Evolutionary conservation across 1,140 invertebrate species (phyloP).

Genomic region (Nephotettix cincticeps): DNA sequence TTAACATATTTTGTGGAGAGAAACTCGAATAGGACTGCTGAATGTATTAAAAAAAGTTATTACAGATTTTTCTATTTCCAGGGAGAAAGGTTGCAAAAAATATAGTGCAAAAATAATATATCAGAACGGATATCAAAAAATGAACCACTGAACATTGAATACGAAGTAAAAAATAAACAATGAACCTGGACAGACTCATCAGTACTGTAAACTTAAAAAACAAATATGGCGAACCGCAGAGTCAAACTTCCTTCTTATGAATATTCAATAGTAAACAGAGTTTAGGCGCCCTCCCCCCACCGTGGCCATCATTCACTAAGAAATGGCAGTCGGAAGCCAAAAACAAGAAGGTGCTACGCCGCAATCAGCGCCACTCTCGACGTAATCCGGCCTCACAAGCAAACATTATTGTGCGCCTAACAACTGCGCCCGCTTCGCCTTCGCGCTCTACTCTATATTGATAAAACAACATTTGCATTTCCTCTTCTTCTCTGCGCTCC

Average conservation of each 20-base stretch:
- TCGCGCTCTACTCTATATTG: neutral
- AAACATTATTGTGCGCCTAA: conserved; percentile 21
- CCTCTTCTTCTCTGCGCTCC: conserved; percentile 7
- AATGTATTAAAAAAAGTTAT: no score
- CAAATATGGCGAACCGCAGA: conserved; percentile 22
- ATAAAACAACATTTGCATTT: conserved; percentile 19
- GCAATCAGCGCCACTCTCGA: neutral
- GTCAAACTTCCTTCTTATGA: conserved; percentile 19
- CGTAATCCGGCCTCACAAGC: conserved; percentile 9
- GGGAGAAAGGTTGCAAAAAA: no score
- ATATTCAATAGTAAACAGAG: conserved; percentile 26
- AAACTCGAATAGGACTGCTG: no score
- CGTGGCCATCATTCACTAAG: conserved; percentile 14
- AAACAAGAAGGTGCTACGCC: conserved; percentile 12
- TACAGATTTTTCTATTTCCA: no score
- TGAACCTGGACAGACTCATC: conserved; percentile 7
- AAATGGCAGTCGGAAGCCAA: conserved; percentile 15
- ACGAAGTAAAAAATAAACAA: conserved; percentile 9
- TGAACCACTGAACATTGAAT: no score
- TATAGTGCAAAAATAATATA: no score
- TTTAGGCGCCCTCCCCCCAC: neutral
- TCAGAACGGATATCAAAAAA: no score
- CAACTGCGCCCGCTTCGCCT: neutral
- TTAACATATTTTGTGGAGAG: no score
- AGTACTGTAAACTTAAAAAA: conserved; percentile 24